Evolutionary conservation across 2,888 invertebrate species (phyloP).

Genomic region (Ischnura elegans): DNA sequence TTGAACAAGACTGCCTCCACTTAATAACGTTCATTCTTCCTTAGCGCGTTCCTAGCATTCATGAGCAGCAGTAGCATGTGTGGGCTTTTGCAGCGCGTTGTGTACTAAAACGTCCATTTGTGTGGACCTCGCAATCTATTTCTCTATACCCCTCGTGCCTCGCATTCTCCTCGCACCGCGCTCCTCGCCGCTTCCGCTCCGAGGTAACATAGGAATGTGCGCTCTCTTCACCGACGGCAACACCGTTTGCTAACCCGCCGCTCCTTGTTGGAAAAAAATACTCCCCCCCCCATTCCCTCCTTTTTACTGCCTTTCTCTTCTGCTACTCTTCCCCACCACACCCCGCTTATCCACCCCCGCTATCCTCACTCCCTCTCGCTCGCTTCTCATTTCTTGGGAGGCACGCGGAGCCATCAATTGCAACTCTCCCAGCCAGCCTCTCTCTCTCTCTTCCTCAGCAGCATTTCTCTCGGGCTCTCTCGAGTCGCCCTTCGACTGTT

Average conservation of each 20-base stretch:
- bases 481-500: constrained; percentile 17
- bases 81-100: background rate
- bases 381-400: constrained; percentile 13
- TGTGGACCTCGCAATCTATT: background rate
- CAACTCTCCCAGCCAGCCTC: background rate
- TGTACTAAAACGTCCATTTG: background rate
- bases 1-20: too few relatives aligned
- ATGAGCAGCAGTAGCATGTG: background rate
- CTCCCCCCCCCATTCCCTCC: background rate
- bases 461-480: background rate
- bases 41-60: background rate
- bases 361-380: background rate
- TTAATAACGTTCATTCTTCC: too few relatives aligned
- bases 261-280: background rate
- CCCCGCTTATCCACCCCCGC: background rate
- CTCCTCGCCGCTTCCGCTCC: background rate
- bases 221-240: background rate
- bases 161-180: too few relatives aligned
- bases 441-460: background rate
- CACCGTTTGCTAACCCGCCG: background rate
- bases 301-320: background rate
- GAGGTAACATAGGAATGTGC: background rate
- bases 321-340: too few relatives aligned
- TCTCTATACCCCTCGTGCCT: background rate
- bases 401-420: constrained; percentile 44